phyloP scores from a whole-genome alignment of 2,888 invertebrate species.

The Catocala fraxini region DNA sequence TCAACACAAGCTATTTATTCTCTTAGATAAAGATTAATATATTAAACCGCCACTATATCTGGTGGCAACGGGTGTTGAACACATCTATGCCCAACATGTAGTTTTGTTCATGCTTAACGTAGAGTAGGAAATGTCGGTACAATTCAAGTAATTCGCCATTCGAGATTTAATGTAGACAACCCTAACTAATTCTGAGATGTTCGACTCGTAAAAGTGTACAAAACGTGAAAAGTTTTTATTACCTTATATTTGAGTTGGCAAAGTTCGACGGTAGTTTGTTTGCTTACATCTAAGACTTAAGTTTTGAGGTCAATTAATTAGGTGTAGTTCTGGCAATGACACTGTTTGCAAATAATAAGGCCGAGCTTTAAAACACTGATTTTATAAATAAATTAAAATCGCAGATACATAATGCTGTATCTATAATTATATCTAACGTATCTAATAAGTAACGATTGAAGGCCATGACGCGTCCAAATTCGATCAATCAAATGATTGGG shows the following conservation, averaged over 20 bases:
- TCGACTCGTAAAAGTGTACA: no score
- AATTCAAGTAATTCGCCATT: no score
- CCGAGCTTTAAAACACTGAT: conserved; percentile 1
- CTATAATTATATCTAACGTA: conserved; percentile 4
- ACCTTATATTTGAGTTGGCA: neutral
- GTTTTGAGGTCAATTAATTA: conserved; percentile 13
- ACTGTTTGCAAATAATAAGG: conserved; percentile 17
- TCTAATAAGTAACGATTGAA: conserved; percentile 7
- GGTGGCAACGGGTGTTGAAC: no score
- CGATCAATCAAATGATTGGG: conserved; percentile 8
- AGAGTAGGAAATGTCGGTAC: no score
- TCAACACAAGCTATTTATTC: no score
- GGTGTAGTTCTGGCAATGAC: conserved; percentile 33
- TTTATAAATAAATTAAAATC: conserved; percentile 5
- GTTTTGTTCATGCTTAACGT: no score
- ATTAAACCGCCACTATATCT: no score
- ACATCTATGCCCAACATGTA: no score
- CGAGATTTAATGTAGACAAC: no score
- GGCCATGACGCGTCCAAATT: conserved; percentile 9
- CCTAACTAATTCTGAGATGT: no score
- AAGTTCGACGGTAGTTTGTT: neutral
- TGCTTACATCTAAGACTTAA: no score
- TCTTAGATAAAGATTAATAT: no score
- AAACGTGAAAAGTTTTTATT: neutral
- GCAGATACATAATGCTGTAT: neutral